Evolutionary conservation across 2,113 vertebrate species (phyloP).

Genomic region (Megaceryle maxima): DNA sequence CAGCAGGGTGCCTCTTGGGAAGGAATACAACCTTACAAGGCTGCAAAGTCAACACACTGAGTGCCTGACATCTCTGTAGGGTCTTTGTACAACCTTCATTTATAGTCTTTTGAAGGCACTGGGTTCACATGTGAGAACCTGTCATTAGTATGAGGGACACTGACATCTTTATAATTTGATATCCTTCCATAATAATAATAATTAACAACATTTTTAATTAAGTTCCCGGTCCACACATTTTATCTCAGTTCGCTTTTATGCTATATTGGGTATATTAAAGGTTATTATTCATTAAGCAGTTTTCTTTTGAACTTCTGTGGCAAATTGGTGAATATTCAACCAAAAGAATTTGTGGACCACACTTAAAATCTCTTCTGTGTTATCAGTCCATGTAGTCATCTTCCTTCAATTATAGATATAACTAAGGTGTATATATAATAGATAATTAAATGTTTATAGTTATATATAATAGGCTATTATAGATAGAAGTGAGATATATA

Average conservation of each 20-base stretch:
- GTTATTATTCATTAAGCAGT: not conserved
- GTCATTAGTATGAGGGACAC: not conserved
- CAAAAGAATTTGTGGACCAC: not conserved
- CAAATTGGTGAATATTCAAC: not conserved
- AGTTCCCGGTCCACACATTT: not conserved
- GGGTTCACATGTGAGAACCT: not conserved
- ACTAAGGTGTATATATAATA: not conserved
- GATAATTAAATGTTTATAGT: not conserved
- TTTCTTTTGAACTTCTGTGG: not conserved
- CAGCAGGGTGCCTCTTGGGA: not conserved
- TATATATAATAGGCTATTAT: not conserved
- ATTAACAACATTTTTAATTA: not conserved
- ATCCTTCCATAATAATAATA: not conserved
- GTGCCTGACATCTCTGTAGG: not conserved
- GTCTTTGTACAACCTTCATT: not conserved
- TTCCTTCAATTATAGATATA: not conserved
- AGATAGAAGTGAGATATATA: not conserved
- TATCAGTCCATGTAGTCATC: not conserved
- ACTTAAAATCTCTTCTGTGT: not conserved
- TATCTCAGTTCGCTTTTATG: not conserved
- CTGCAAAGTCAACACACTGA: not conserved
- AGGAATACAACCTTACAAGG: not conserved
- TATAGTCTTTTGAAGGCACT: not conserved
- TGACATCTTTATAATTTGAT: not conserved
- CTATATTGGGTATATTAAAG: not conserved